Conservation (phyloP, 2,797 vertebrate species). For the Pteronotus mesoamericanus region DNA sequence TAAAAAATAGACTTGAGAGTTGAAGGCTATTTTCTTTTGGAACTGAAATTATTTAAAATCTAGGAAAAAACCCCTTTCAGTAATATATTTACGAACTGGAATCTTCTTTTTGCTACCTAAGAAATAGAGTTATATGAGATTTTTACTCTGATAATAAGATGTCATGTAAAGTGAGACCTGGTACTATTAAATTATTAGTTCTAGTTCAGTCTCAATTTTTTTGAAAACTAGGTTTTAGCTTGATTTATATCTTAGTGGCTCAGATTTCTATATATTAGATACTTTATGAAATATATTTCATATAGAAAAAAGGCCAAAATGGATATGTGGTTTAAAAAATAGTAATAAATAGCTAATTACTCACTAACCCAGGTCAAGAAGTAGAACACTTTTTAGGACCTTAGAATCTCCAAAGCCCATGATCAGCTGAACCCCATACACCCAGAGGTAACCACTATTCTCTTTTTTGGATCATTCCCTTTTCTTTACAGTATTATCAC, state of each 20-base stretch:
- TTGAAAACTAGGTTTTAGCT: not conserved
- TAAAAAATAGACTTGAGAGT: not conserved
- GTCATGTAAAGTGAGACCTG: not conserved
- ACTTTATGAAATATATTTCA: constrained; percentile 33
- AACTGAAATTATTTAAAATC: constrained; percentile 31
- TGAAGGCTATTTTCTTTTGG: constrained; percentile 25
- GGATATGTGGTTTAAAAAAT: not conserved
- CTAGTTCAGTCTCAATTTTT: not conserved
- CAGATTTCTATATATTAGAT: not conserved
- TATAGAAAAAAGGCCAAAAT: not conserved
- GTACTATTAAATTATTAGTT: not conserved
- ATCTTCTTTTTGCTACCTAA: not conserved
- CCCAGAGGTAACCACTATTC: not conserved
- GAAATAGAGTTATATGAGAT: constrained; percentile 1
- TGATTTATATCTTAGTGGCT: constrained; percentile 6
- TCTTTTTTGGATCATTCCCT: not conserved
- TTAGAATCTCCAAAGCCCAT: not conserved
- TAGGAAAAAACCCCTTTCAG: constrained; percentile 3
- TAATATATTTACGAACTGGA: constrained; percentile 11
- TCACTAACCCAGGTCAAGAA: not conserved
- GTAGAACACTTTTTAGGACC: not conserved
- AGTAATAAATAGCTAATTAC: not conserved
- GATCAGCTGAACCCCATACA: not conserved
- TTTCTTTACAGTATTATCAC: not conserved
- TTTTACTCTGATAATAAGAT: constrained; percentile 28